Percentiles rank a stretch among this genome's conserved stretches.
These are phyloP conservation scores for Pasiphila rectangulata DNA, from an alignment of 2,888 invertebrate genomes.

Conservation along the genomic window DNA sequence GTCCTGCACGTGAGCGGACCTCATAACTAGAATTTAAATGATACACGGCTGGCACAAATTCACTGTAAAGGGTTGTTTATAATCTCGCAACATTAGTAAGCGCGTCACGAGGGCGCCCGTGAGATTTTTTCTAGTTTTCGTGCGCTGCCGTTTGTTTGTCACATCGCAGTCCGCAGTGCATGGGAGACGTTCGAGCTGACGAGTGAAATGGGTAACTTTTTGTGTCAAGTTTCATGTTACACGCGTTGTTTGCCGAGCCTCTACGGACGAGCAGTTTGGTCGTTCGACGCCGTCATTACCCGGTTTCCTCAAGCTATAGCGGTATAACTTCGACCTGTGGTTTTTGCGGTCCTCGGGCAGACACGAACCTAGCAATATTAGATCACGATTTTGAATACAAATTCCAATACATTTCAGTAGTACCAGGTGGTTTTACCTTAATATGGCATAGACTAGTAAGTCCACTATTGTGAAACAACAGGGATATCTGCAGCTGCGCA, in stretches of 20 bases:
- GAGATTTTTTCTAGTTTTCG: slow-evolving; percentile 53
- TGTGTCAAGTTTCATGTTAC: slow-evolving; percentile 49
- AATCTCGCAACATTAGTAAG: slow-evolving; percentile 64
- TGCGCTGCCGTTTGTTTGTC: slow-evolving; percentile 50
- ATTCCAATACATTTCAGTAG: slow-evolving; percentile 17
- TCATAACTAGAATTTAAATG: slow-evolving; percentile 57
- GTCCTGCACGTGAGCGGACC: slow-evolving; percentile 57
- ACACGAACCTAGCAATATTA: slow-evolving; percentile 39
- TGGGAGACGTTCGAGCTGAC: slow-evolving; percentile 44
- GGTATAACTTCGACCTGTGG: slow-evolving; percentile 38
- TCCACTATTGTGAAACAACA: slow-evolving; percentile 17
- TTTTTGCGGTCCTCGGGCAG: slow-evolving; percentile 50
- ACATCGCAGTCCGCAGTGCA: slow-evolving; percentile 44
- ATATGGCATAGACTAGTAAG: slow-evolving; percentile 13
- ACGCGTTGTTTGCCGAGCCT: slow-evolving; percentile 38
- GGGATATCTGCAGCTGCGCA: slow-evolving; percentile 21
- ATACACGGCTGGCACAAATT: slow-evolving; percentile 52
- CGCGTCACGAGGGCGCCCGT: slow-evolving; percentile 58
- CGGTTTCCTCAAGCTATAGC: slow-evolving; percentile 42
- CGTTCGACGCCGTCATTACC: slow-evolving; percentile 43
- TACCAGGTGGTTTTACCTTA: slow-evolving; percentile 17
- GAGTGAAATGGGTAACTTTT: slow-evolving; percentile 67
- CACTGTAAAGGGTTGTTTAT: slow-evolving; percentile 53
- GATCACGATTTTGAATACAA: slow-evolving; percentile 20
- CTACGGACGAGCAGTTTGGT: slow-evolving; percentile 44